Evolutionary conservation across 2,797 vertebrate species (phyloP).

Genomic region (Strix occidentalis): DNA sequence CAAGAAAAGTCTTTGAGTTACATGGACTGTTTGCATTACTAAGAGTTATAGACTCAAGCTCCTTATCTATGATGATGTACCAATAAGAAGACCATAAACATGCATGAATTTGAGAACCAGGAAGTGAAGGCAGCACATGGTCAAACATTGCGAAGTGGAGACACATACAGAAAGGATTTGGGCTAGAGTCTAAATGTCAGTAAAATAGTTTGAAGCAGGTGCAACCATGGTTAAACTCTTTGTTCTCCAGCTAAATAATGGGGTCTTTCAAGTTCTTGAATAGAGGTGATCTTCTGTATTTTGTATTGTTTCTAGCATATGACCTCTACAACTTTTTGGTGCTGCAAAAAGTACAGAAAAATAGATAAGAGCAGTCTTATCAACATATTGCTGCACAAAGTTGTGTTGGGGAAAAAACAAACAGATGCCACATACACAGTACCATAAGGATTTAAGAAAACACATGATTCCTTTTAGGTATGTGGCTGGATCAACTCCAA

Average conservation of each 20-base stretch:
- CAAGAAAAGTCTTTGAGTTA: not conserved
- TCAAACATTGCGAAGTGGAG: not conserved
- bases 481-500: not conserved
- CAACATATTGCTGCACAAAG: not conserved
- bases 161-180: not conserved
- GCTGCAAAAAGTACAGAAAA: not conserved
- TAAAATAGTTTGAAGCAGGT: not conserved
- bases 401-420: slow-evolving; percentile 22
- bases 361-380: not conserved
- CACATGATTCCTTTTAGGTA: not conserved
- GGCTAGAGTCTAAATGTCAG: not conserved
- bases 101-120: not conserved
- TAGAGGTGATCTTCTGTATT: not conserved
- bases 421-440: not conserved
- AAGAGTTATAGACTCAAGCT: not conserved
- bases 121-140: not conserved
- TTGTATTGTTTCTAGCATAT: not conserved
- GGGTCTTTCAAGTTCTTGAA: not conserved
- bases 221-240: not conserved
- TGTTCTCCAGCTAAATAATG: not conserved
- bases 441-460: slow-evolving; percentile 19
- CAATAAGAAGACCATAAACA: not conserved
- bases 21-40: not conserved
- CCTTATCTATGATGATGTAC: not conserved
- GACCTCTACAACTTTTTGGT: not conserved